phyloP scores from a whole-genome alignment of 1,140 invertebrate species.

The Drusus annulatus region DNA sequence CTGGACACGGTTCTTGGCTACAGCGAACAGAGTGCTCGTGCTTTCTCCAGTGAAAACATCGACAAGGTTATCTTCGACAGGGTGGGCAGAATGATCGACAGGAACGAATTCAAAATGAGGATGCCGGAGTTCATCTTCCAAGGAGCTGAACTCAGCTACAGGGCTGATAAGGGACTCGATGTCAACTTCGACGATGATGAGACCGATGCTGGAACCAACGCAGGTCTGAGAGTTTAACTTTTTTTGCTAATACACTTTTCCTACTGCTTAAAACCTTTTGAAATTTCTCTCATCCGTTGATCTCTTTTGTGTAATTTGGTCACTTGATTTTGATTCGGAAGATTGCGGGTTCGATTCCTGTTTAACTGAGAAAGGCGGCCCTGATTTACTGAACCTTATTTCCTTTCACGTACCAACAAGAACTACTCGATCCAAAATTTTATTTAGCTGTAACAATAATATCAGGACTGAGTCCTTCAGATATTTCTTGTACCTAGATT shows the following conservation, averaged over 20 bases:
- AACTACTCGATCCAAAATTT: no score
- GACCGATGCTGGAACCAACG: constrained; percentile 65
- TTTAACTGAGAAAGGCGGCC: no score
- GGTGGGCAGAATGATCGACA: constrained; percentile 77
- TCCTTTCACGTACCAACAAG: no score
- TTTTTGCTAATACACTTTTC: not conserved
- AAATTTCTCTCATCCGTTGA: no score
- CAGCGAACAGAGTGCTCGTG: constrained; percentile 73
- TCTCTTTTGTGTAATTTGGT: no score
- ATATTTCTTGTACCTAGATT: no score
- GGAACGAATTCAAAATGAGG: constrained; percentile 79
- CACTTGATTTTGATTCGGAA: no score
- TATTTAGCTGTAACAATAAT: no score
- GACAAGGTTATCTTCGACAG: constrained; percentile 83
- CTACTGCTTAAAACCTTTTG: no score
- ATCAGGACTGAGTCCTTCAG: no score
- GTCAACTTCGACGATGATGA: constrained; percentile 71
- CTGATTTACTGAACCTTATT: no score
- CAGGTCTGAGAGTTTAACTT: constrained; percentile 62
- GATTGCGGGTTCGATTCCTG: no score
- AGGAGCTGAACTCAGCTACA: constrained; percentile 77
- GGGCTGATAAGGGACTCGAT: constrained; percentile 78
- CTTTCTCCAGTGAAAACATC: constrained; percentile 74
- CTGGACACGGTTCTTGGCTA: constrained; percentile 80
- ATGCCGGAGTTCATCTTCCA: constrained; percentile 83